These are phyloP conservation scores for Poeciliopsis turrubarensis DNA, from an alignment of 2,113 vertebrate species.

Conservation along the genomic window DNA sequence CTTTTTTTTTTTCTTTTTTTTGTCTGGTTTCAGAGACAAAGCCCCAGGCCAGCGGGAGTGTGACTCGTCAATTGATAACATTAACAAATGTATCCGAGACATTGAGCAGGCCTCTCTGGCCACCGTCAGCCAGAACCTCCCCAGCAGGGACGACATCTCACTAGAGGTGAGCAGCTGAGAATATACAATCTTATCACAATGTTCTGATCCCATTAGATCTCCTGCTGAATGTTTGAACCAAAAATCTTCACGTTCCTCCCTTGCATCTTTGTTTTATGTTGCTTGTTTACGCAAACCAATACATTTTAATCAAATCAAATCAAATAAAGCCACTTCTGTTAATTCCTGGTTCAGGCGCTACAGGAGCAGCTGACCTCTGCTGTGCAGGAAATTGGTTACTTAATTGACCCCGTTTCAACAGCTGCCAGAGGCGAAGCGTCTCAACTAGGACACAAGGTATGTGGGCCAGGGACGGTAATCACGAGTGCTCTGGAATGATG, in stretches of 20 bases:
- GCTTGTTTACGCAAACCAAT: conserved; percentile 25
- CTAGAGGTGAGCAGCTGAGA: conserved; percentile 84
- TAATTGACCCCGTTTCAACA: conserved; percentile 94
- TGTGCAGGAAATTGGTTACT: conserved; percentile 96
- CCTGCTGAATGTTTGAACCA: neutral
- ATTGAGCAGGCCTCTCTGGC: conserved; percentile 97
- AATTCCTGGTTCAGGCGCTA: conserved; percentile 83
- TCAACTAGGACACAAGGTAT: conserved; percentile 97
- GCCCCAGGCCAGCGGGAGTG: conserved; percentile 97
- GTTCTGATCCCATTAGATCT: neutral
- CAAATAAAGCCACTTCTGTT: conserved; percentile 27
- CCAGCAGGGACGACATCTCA: conserved; percentile 95
- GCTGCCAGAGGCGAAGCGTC: conserved; percentile 95
- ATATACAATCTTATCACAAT: neutral
- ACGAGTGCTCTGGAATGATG: conserved; percentile 21
- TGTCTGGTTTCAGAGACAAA: conserved; percentile 87
- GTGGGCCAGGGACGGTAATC: conserved; percentile 57
- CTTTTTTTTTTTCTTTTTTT: conserved; percentile 19
- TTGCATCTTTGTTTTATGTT: conserved; percentile 13
- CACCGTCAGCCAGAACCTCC: conserved; percentile 92
- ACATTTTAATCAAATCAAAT: conserved; percentile 26
- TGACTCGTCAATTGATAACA: conserved; percentile 95
- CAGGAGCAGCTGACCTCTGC: conserved; percentile 97
- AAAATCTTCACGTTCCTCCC: neutral
- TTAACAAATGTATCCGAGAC: conserved; percentile 95